Conservation (phyloP, 2,797 vertebrate genomes). For the Microctenopoma stevenorrisi region DNA sequence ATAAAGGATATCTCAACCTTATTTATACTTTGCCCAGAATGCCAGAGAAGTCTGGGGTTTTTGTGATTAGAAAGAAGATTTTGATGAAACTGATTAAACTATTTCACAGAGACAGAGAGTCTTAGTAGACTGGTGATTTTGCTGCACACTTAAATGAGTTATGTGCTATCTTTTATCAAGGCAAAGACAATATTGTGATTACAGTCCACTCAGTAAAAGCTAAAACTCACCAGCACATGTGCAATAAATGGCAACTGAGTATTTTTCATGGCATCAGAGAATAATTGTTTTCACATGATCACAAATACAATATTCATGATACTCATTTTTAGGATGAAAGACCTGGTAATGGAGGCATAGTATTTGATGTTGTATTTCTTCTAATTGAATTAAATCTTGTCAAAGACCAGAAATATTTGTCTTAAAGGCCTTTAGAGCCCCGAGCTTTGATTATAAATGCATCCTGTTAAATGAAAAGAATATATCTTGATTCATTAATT, state of each 20-base stretch:
- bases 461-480: constrained; percentile 83
- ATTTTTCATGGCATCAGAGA: constrained; percentile 37
- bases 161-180: constrained; percentile 14
- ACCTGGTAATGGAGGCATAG: constrained; percentile 76
- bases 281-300: constrained; percentile 66
- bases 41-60: neutral
- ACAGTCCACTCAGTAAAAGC: neutral
- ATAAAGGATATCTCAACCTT: neutral
- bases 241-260: constrained; percentile 13
- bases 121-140: neutral
- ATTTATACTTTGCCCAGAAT: neutral
- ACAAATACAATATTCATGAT: constrained; percentile 78
- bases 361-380: constrained; percentile 83
- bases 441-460: constrained; percentile 83
- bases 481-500: constrained; percentile 82
- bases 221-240: constrained; percentile 11
- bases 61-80: neutral
- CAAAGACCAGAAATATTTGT: constrained; percentile 82
- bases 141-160: neutral
- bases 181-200: constrained; percentile 13
- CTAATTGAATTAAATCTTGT: constrained; percentile 86
- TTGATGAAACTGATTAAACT: neutral
- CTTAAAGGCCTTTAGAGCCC: constrained; percentile 81
- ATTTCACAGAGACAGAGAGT: neutral
- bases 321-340: constrained; percentile 80